A percentile compares a stretch with the other conserved stretches of the same genome.
Conservation (phyloP, 2,113 vertebrate genomes). For the Scopus umbretta region DNA sequence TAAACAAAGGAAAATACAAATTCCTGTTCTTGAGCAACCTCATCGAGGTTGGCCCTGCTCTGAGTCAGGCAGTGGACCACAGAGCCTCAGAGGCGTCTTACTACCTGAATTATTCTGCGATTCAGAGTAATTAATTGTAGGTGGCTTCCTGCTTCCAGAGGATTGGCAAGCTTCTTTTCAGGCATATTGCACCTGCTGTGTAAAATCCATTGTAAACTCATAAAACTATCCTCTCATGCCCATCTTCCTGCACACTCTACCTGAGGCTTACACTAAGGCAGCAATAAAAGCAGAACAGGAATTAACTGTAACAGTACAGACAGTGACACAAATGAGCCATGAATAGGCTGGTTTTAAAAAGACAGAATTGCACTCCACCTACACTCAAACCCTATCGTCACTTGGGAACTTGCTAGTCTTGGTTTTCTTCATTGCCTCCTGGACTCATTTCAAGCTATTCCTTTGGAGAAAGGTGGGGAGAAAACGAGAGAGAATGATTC, state of each 20-base stretch:
- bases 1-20: background rate
- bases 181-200: background rate
- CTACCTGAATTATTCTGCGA: too few species aligned
- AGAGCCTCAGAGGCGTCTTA: background rate
- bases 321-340: background rate
- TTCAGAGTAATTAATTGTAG: background rate
- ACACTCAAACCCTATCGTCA: background rate
- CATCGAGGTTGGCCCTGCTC: background rate
- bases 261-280: background rate
- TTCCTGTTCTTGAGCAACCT: background rate
- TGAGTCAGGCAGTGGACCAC: too few species aligned
- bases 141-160: background rate
- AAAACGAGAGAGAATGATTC: background rate
- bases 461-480: background rate
- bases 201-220: background rate
- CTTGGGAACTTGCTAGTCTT: background rate
- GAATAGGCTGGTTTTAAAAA: background rate
- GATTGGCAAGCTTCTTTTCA: background rate
- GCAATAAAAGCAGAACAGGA: background rate
- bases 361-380: background rate
- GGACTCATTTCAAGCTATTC: background rate
- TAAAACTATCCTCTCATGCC: background rate
- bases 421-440: background rate
- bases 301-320: background rate
- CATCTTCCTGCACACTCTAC: background rate